Percentiles rank a stretch among this genome's conserved stretches.
phyloP scores from a whole-genome alignment of 2,888 invertebrate species.

The Cerastis leucographa region DNA sequence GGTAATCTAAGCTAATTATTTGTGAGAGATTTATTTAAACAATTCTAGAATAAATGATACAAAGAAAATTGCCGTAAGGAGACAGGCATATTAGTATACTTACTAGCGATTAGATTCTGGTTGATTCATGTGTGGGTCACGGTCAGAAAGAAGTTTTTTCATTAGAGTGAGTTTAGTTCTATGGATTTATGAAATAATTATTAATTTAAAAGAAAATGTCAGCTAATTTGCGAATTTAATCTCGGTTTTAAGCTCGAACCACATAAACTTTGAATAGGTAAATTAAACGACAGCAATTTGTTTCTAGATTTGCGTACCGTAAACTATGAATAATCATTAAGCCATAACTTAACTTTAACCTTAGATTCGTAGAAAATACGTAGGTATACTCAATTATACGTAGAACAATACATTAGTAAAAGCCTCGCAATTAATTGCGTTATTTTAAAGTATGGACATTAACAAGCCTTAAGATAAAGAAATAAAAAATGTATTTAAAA shows the following conservation, averaged over 20 bases:
- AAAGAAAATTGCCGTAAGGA: background rate
- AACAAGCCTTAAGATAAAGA: too few relatives aligned
- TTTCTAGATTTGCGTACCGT: slow-evolving; percentile 44
- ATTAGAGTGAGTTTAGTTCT: background rate
- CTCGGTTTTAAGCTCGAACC: slow-evolving; percentile 13
- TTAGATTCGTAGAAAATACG: slow-evolving; percentile 15
- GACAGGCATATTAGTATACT: too few relatives aligned
- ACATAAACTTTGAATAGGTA: slow-evolving; percentile 33
- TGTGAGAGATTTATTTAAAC: slow-evolving; percentile 1
- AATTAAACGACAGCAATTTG: slow-evolving; percentile 44
- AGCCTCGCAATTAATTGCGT: background rate
- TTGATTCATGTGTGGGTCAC: background rate
- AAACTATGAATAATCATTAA: slow-evolving; percentile 46
- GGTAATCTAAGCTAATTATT: slow-evolving; percentile 30
- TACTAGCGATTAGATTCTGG: background rate
- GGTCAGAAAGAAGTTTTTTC: background rate
- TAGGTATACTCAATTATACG: background rate
- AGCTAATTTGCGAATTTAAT: slow-evolving; percentile 22
- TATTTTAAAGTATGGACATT: background rate
- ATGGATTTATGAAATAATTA: slow-evolving; percentile 9
- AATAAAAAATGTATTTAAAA: too few relatives aligned
- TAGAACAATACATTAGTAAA: background rate
- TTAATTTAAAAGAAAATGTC: slow-evolving; percentile 6
- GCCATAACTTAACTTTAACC: slow-evolving; percentile 34
- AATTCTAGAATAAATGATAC: background rate